Conservation (phyloP, 2,888 invertebrate genomes). For the Nephrocerus scutellatus region DNA sequence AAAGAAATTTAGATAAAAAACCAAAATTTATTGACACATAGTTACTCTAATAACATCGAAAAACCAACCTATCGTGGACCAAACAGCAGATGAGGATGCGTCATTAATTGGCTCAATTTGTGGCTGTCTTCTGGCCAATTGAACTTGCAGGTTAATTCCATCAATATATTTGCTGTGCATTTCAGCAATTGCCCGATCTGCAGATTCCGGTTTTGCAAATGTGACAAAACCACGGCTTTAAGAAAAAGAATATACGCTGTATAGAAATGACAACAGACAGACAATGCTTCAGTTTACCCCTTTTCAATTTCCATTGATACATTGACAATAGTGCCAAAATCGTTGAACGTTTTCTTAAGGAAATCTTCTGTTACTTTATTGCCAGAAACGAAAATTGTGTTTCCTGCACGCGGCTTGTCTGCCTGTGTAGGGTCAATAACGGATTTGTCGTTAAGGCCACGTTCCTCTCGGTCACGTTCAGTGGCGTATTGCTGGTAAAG, state of each 20-base stretch:
- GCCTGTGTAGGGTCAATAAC: conserved; percentile 36
- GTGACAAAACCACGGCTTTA: conserved; percentile 83
- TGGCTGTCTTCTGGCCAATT: conserved; percentile 72
- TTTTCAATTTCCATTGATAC: conserved; percentile 79
- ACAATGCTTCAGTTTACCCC: conserved; percentile 55
- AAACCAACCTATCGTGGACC: conserved; percentile 59
- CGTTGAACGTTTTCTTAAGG: conserved; percentile 65
- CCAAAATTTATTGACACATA: not conserved
- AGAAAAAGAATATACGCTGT: conserved; percentile 23
- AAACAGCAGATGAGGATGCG: conserved; percentile 66
- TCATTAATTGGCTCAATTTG: conserved; percentile 69
- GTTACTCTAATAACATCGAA: not conserved
- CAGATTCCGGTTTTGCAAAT: conserved; percentile 81
- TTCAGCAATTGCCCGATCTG: conserved; percentile 76
- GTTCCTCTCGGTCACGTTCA: conserved; percentile 58
- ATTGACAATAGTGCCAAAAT: conserved; percentile 67
- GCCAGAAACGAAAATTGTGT: conserved; percentile 76
- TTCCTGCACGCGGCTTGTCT: conserved; percentile 66
- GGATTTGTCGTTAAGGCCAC: conserved; percentile 51
- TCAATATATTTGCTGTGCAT: conserved; percentile 69
- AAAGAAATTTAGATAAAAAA: conserved; percentile 4
- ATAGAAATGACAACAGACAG: not conserved
- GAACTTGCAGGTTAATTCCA: conserved; percentile 70
- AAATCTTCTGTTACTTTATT: conserved; percentile 74
- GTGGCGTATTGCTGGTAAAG: conserved; percentile 73